These are phyloP conservation scores for Macquaria ambigua DNA, from an alignment of 2,113 vertebrate species.

Conservation along the genomic window DNA sequence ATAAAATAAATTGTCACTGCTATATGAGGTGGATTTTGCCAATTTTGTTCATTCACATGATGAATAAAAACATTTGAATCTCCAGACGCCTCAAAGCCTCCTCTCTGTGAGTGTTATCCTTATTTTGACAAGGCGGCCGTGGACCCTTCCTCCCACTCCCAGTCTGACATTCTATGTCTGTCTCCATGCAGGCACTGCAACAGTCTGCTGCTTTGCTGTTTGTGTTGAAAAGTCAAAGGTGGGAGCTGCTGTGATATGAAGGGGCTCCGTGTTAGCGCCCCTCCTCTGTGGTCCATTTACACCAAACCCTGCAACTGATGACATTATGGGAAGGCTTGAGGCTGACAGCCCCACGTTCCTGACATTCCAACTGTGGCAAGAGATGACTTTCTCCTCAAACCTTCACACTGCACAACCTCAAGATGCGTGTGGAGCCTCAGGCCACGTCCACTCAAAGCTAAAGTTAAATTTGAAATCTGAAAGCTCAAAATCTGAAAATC, in stretches of 20 bases:
- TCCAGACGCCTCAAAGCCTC: neutral
- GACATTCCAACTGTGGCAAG: conserved; percentile 43
- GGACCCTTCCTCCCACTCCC: conserved; percentile 23
- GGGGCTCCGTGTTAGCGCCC: conserved; percentile 1
- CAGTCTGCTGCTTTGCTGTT: neutral
- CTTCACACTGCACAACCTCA: neutral
- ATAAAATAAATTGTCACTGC: conserved; percentile 15
- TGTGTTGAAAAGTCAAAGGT: conserved; percentile 41
- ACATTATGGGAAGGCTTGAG: conserved; percentile 17
- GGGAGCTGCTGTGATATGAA: conserved; percentile 23
- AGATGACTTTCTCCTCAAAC: conserved; percentile 27
- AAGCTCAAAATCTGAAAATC: neutral
- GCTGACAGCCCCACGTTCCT: conserved; percentile 52
- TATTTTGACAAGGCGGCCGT: conserved; percentile 28
- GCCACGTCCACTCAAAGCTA: neutral
- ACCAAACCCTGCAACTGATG: conserved; percentile 33
- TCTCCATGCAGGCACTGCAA: conserved; percentile 17
- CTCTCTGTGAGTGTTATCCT: conserved; percentile 41
- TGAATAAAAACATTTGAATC: conserved; percentile 7
- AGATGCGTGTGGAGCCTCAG: conserved; percentile 1
- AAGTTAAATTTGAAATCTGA: neutral
- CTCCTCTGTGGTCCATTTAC: conserved; percentile 35
- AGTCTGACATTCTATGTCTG: conserved; percentile 9
- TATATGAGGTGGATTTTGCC: neutral
- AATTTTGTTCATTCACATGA: neutral